Percentiles rank a stretch among this genome's conserved stretches.
These are phyloP conservation scores for Cosmia trapezina DNA, from an alignment of 2,888 invertebrate genomes.

Conservation along the genomic window DNA sequence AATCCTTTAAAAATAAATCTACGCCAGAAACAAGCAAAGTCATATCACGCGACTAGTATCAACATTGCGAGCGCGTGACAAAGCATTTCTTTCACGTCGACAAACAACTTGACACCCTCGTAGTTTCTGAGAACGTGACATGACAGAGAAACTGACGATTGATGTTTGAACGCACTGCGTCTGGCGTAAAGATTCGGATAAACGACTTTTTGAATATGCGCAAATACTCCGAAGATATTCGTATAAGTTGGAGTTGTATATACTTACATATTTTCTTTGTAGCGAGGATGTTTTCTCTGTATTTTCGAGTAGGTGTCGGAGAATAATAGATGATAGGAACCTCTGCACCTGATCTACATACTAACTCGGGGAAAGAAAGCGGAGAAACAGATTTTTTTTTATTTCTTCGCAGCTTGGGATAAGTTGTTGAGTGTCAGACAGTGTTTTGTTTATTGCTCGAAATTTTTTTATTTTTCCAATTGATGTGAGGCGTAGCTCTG, in stretches of 20 bases:
- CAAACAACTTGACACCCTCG: constrained; percentile 37
- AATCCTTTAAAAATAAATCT: not conserved
- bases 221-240: constrained; percentile 23
- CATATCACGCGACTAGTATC: constrained; percentile 1
- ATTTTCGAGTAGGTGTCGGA: not conserved
- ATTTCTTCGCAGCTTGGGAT: not conserved
- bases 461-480: not conserved
- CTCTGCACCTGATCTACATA: constrained; percentile 23
- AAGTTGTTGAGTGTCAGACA: not conserved
- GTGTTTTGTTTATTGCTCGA: not conserved
- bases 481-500: not conserved
- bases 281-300: constrained; percentile 16
- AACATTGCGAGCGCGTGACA: constrained; percentile 19
- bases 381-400: not conserved
- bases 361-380: not conserved
- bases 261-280: constrained; percentile 23
- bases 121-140: constrained; percentile 55
- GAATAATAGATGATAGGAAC: constrained; percentile 30
- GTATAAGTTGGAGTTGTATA: constrained; percentile 1
- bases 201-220: constrained; percentile 43
- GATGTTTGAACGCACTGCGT: constrained; percentile 51
- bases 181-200: constrained; percentile 43
- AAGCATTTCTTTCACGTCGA: constrained; percentile 33
- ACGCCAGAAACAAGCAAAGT: not conserved
- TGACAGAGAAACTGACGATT: constrained; percentile 53